A percentile compares a stretch with the other conserved stretches of the same genome.
These are phyloP conservation scores for Ophraella communa DNA, from an alignment of 2,888 invertebrate genomes.

Conservation along the genomic window DNA sequence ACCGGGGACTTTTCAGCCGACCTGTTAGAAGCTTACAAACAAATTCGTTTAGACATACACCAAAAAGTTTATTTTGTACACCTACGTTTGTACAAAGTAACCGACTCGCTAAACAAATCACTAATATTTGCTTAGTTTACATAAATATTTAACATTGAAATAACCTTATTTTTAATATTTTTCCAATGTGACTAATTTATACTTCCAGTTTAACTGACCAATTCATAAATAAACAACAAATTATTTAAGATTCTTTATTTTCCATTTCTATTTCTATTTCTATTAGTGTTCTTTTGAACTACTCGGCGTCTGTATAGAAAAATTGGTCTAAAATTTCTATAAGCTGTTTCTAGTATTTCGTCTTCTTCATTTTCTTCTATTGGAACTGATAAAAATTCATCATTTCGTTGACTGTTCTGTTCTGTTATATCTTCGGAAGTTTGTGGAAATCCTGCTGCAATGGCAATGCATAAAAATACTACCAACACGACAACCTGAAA, in stretches of 20 bases:
- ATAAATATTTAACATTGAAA: no score
- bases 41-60: no score
- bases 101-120: no score
- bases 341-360: slow-evolving; percentile 30
- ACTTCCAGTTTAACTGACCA: neutral
- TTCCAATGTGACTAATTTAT: neutral
- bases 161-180: no score
- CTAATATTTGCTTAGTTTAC: no score
- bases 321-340: slow-evolving; percentile 25
- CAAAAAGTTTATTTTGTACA: no score
- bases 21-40: no score
- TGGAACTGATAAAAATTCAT: neutral
- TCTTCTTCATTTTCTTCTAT: slow-evolving; percentile 14
- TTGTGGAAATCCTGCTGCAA: neutral
- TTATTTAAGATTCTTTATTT: slow-evolving; percentile 21
- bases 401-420: neutral
- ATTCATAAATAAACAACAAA: neutral
- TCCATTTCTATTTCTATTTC: slow-evolving; percentile 9
- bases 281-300: neutral
- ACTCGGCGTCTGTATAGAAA: slow-evolving; percentile 23
- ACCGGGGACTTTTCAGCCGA: no score
- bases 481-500: neutral
- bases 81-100: no score
- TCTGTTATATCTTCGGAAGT: neutral
- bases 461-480: neutral